Evolutionary conservation across 2,797 vertebrate genomes (phyloP).

Genomic region (Melanotaenia boesemani): DNA sequence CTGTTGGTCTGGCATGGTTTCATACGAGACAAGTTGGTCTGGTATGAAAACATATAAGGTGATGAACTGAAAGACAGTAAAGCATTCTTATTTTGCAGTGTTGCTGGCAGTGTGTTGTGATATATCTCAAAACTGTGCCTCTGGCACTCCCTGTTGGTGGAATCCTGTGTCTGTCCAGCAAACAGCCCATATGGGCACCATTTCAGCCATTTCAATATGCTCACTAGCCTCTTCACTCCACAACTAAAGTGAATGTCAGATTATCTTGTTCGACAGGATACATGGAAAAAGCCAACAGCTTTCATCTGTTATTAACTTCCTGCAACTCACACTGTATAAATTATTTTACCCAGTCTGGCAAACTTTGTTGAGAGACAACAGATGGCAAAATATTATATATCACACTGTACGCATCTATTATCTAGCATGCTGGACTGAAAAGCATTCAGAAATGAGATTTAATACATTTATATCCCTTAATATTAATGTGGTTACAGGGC

Average conservation of each 20-base stretch:
- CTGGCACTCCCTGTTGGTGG: neutral
- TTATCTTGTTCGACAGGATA: constrained; percentile 8
- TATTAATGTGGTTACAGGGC: constrained; percentile 25
- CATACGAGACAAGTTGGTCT: neutral
- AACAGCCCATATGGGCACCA: neutral
- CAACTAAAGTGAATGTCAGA: constrained; percentile 20
- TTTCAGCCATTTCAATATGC: neutral
- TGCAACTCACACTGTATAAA: neutral
- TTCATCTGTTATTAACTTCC: constrained; percentile 1
- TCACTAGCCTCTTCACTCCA: constrained; percentile 4
- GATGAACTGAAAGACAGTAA: constrained; percentile 22
- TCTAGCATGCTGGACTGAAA: constrained; percentile 40
- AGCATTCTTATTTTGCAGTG: constrained; percentile 24
- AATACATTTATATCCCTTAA: constrained; percentile 5
- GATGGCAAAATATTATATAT: constrained; percentile 11
- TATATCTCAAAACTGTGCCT: constrained; percentile 11
- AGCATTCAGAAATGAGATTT: constrained; percentile 42
- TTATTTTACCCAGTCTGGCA: constrained; percentile 14
- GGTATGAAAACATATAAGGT: constrained; percentile 6
- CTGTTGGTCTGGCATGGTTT: too few species aligned
- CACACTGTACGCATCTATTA: constrained; percentile 11
- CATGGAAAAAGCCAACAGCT: constrained; percentile 17
- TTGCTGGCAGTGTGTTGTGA: constrained; percentile 50
- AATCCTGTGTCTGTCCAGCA: constrained; percentile 2
- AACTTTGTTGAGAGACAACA: constrained; percentile 18